phyloP scores from a whole-genome alignment of 2,113 vertebrate species.

The Stercorarius parasiticus region DNA sequence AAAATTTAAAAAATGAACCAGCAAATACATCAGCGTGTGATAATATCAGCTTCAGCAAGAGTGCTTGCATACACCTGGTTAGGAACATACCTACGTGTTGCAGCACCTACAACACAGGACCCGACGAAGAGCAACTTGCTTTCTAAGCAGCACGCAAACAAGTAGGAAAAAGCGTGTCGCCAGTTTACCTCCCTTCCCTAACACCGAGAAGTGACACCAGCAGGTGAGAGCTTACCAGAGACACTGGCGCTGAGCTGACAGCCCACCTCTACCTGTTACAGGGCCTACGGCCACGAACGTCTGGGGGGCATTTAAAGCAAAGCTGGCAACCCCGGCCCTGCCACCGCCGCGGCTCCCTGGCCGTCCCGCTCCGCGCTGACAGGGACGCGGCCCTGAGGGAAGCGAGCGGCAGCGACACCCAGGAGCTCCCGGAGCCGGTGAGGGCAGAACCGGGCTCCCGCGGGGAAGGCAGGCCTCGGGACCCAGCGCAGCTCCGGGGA shows the following conservation, averaged over 20 bases:
- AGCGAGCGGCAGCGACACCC: not conserved
- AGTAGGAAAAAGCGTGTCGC: not conserved
- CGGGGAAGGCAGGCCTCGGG: too few relatives aligned
- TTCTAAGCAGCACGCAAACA: not conserved
- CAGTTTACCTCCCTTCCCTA: not conserved
- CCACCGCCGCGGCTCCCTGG: not conserved
- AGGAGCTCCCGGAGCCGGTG: too few relatives aligned
- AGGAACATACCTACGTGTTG: rapidly evolving
- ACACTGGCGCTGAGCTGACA: not conserved
- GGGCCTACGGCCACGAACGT: rapidly evolving
- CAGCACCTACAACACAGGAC: not conserved
- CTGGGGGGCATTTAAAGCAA: rapidly evolving
- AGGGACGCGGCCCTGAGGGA: not conserved
- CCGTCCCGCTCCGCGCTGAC: not conserved
- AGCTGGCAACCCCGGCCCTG: rapidly evolving
- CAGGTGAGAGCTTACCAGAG: not conserved
- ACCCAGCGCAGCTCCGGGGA: not conserved
- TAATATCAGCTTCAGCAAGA: rapidly evolving
- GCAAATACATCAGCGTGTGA: rapidly evolving
- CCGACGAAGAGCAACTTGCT: rapidly evolving
- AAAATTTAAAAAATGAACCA: not conserved
- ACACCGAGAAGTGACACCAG: too few relatives aligned
- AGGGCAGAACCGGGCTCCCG: not conserved
- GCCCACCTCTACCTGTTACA: rapidly evolving
- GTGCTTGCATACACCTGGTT: rapidly evolving